Base-by-base conservation (phyloP, 2,113 vertebrate genomes). In the Sigmodon hispidus region DNA sequence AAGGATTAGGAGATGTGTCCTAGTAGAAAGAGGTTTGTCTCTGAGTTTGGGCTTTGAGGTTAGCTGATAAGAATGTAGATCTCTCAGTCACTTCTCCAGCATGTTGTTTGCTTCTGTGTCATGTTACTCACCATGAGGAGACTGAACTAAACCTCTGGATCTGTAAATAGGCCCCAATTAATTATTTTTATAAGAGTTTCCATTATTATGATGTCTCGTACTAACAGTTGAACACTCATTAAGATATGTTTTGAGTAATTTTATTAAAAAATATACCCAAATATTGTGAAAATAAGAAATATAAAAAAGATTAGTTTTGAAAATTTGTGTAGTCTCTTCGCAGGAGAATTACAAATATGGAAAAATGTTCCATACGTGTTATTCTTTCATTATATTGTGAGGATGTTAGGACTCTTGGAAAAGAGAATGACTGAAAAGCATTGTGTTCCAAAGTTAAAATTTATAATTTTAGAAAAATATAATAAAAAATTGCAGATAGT, bases 401-500 rank as follows among this genome's bases (percentile, higher is more conserved):
- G 1, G 63, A 2, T 31, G 59, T 92, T 52, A 55, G 50, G 89
- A 94, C 5, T n/a, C n/a, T n/a, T 84, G 4, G 31, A 11, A 83
- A 59, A 31, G 72, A 61, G 52, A 59, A 92, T 87, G 4, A 50
- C 67, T 63, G 2, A 31, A 87, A 90, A 90, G 22, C 6, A 80
- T 45, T 91, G 76, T 79, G 76, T 0, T 92, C 5, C 15, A 80
- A 63, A 73, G 70, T 55, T 24, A 89, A 87, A 87, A 91, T 75
- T 52, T 86, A 5, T 15, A 80, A 45, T 70, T 80, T 97, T 94
- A 90, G 48, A 76, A 95, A 36, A 93, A 61, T 84, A 5, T 19
- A 31, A 52, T 34, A 79, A 61, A 31, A 24, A 65, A 63, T 43
- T 29, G 15, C 2, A 45, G 19, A n/a, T n/a, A 31, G 15, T 31